Conservation (phyloP, 1,140 invertebrate genomes). For the Bombus huntii region DNA sequence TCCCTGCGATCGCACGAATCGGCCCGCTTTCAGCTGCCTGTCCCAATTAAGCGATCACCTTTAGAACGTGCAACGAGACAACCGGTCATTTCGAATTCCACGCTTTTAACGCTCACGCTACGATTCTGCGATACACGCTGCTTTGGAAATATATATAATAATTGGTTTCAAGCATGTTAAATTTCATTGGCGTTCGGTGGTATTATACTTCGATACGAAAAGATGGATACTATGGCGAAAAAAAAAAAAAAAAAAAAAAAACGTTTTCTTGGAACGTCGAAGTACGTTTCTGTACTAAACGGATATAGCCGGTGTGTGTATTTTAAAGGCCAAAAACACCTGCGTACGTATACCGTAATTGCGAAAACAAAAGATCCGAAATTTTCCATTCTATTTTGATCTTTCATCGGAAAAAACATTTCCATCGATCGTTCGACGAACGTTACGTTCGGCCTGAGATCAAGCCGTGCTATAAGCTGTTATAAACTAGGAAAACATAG, state of each 20-base stretch:
- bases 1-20: background rate
- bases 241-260: no score
- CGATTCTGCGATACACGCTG: background rate
- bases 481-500: background rate
- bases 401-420: background rate
- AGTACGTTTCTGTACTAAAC: no score
- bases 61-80: background rate
- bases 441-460: background rate
- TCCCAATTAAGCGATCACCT: slow-evolving; percentile 3
- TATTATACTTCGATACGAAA: no score
- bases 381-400: background rate
- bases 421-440: background rate
- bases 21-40: slow-evolving; percentile 18
- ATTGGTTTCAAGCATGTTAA: no score
- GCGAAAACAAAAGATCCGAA: background rate
- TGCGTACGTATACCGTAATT: background rate
- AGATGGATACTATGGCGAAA: fast-evolving
- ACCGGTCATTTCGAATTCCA: background rate
- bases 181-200: no score
- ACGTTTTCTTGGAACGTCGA: background rate
- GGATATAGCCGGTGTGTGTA: background rate
- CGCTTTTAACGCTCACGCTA: background rate
- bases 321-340: background rate
- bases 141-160: no score
- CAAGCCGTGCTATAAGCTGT: background rate